Base-by-base conservation (phyloP, 2,888 invertebrate genomes). In the Thereva nobilitata region DNA sequence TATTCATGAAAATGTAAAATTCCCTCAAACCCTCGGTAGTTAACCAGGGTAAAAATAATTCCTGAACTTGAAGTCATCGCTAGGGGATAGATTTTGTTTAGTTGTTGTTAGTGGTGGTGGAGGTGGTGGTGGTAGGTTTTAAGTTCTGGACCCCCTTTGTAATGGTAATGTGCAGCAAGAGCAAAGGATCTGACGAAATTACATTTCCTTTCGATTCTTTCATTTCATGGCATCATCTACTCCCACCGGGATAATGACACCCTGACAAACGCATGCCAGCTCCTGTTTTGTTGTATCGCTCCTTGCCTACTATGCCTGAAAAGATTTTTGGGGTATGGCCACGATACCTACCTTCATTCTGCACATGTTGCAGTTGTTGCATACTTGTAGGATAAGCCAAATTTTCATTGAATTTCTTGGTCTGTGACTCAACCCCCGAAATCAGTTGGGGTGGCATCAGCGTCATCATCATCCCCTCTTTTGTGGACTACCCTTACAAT, bases 1-100 rank as follows among this genome's bases (percentile, higher is more conserved):
- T 67, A 70, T 70, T 70, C 69, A 70, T 67, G 69, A 64, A 70
- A 67, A 69, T 70, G 66, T 67, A 64, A 67, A 70, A 70, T 70
- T 70, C 69, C 66, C 69, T 64, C 67, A 70, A 53, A 67, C 69
- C 42, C 44, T 9, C 35, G n/a, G 38, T 37, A 37, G 44, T 40
- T 49, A 37, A 35, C 50, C 23, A 23, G 23, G 23, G 23, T 23
- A 23, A 38, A 44, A 50, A 9, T 53, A 38, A 64, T 64, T 53
- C 63, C 63, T 34, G n/a, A 64, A 37, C 42, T 53, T 6, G 40
- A 10, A 38, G 3, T 42, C 9, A 44, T 42, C 3, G 12, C n/a
- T 38, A 5, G 12, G 10, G 61, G 52, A 53, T 64, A 53, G 35
- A 53, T 40, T 52, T 44, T 54, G 45, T 42, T 38, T 12, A 23